Evolutionary conservation across 2,113 vertebrate species (phyloP), one percentile per base, ranked within the genome.

Genomic region (Verasper variegatus): DNA sequence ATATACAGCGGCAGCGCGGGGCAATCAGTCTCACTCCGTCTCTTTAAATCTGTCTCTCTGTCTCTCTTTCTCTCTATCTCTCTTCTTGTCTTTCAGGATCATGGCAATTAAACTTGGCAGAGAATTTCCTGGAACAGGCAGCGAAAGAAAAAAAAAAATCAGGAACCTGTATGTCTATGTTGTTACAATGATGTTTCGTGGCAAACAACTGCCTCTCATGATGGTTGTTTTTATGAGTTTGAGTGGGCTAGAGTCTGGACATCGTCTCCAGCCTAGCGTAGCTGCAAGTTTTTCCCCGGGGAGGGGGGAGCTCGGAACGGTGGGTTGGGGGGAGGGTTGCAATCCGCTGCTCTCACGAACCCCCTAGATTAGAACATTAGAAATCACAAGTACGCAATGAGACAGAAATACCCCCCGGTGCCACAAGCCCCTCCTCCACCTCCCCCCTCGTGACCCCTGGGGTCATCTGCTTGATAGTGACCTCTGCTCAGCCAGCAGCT

Each of bases 361-460:
- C 71, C 54, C 54, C 67, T 47, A 75, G 85, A 90, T 88, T 86
- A 92, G 76, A 91, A 81, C 85, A 86, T 83, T 82, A 78, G 77
- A 78, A 93, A 88, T 89, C 88, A 86, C 85, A 85, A 90, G 74
- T 69, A 63, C 79, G 71, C 68, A 83, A 69, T 8, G 59, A 71
- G 81, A 84, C 71, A 82, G 82, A 86, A 90, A 90, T 76, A 71
- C n/a, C n/a, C n/a, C n/a, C n/a, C n/a, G n/a, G n/a, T n/a, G n/a
- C n/a, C 81, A 31, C 51, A n/a, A n/a, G 47, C 45, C 47, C 24
- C 52, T 18, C 18, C 68, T 75, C 84, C 68, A 71, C 86, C 79
- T 71, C 68, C 75, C 57, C 52, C 60, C 71, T 42, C 14, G 17
- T 40, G 80, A 89, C 86, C 84, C 82, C 47, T 4, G 11, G 42